phyloP scores from a whole-genome alignment of 2,797 vertebrate genomes.

The Dipus sagitta region DNA sequence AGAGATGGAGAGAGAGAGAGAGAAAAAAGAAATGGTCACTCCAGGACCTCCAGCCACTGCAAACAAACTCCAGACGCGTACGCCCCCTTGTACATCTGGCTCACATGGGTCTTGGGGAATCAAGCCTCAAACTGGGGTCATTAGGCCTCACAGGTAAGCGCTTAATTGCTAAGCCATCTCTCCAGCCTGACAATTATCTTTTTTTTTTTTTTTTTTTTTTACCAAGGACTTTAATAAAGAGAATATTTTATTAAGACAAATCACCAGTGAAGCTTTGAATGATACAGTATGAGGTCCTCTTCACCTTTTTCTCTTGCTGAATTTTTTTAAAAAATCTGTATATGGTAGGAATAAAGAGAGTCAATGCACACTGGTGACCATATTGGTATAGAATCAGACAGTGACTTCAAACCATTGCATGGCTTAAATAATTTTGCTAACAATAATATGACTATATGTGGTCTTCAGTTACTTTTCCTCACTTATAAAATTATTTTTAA shows the following conservation, averaged over 20 bases:
- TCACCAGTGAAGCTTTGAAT: constrained; percentile 1
- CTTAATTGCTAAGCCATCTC: too few relatives aligned
- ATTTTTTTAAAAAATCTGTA: constrained; percentile 39
- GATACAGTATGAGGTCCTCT: not conserved
- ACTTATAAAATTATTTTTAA: constrained; percentile 38
- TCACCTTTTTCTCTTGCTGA: constrained; percentile 32
- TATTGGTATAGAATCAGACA: constrained; percentile 6
- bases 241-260: constrained; percentile 36
- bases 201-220: too few relatives aligned
- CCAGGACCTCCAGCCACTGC: too few relatives aligned
- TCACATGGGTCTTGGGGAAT: too few relatives aligned
- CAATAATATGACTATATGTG: not conserved
- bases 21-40: too few relatives aligned
- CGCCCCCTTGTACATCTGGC: too few relatives aligned
- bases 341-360: constrained; percentile 48
- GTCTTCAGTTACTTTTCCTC: constrained; percentile 12
- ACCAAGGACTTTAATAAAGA: too few relatives aligned
- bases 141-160: too few relatives aligned
- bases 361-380: constrained; percentile 53
- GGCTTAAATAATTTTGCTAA: constrained; percentile 38
- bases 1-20: too few relatives aligned
- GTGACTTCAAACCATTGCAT: constrained; percentile 37
- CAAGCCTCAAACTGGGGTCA: too few relatives aligned
- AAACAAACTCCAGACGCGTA: too few relatives aligned
- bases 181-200: too few relatives aligned